Conservation (phyloP, 2,888 invertebrate genomes). For the Orgyia antiqua region DNA sequence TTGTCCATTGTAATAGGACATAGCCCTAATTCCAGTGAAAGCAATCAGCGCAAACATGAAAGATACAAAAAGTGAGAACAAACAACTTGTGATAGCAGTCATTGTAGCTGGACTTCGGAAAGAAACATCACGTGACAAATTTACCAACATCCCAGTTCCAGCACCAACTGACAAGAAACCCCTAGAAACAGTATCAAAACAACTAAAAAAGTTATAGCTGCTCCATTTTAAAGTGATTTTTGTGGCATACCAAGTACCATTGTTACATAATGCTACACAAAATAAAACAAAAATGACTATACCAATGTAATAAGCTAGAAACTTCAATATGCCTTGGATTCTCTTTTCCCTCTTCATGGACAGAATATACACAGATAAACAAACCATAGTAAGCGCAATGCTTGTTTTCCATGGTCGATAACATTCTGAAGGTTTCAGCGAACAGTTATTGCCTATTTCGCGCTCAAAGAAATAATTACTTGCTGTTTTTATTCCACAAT, state of each 20-base stretch:
- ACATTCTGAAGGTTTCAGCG: conserved; percentile 29
- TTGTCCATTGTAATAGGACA: conserved; percentile 63
- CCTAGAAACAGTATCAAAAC: conserved; percentile 33
- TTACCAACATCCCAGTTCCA: conserved; percentile 52
- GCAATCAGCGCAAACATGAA: conserved; percentile 42
- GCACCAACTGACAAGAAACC: conserved; percentile 47
- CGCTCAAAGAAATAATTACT: conserved; percentile 55
- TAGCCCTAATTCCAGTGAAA: conserved; percentile 55
- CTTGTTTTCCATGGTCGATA: conserved; percentile 46
- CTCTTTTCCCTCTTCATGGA: conserved; percentile 48
- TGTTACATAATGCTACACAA: conserved; percentile 49
- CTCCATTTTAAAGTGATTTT: conserved; percentile 36
- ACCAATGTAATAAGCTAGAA: conserved; percentile 37
- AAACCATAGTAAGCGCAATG: conserved; percentile 29
- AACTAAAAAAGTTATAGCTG: conserved; percentile 26
- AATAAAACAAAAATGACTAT: conserved; percentile 42
- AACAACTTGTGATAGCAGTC: conserved; percentile 47
- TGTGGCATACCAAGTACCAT: conserved; percentile 54
- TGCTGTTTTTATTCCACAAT: conserved; percentile 61
- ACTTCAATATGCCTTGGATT: conserved; percentile 38
- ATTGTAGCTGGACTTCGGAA: conserved; percentile 66
- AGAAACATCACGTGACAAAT: conserved; percentile 45
- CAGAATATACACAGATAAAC: conserved; percentile 40
- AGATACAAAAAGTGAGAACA: conserved; percentile 41
- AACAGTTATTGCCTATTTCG: conserved; percentile 51